Percentiles rank a stretch among this genome's conserved stretches.
Conservation (phyloP, 2,797 vertebrate species). For the Rhodeus uyekii region DNA sequence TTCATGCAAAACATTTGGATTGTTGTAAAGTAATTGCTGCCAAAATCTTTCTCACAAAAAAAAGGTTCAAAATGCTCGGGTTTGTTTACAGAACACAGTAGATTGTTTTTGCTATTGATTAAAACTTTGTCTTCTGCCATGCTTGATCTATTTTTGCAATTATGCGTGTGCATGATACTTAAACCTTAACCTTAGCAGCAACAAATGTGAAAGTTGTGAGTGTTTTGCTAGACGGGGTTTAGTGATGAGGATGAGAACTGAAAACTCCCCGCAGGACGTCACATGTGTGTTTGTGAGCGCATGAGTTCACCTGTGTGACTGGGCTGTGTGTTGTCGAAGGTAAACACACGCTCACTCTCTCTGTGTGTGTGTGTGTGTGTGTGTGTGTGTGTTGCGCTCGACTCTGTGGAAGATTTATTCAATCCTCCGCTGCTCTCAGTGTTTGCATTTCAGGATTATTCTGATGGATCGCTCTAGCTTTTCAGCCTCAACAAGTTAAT, state of each 20-base stretch:
- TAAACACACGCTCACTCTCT: not conserved
- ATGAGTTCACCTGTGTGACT: conserved; percentile 16
- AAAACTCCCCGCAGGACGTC: not conserved
- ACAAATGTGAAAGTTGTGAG: not conserved
- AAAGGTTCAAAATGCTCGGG: not conserved
- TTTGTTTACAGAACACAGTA: not conserved
- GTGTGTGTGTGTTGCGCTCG: not conserved
- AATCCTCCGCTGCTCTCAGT: not conserved
- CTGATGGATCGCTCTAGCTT: conserved; percentile 15
- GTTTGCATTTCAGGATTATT: conserved; percentile 17
- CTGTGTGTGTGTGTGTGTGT: not conserved
- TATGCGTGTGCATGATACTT: not conserved
- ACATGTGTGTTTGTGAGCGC: not conserved
- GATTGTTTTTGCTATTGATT: not conserved
- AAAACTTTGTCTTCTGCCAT: not conserved
- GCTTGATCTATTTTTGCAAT: not conserved
- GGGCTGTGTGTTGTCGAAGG: conserved; percentile 4
- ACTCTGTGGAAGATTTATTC: conserved; percentile 1
- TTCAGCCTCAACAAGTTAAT: conserved; percentile 20
- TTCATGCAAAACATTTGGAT: not conserved
- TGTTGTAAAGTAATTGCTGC: not conserved
- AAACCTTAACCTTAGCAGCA: not conserved
- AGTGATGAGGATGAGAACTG: not conserved
- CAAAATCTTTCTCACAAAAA: not conserved
- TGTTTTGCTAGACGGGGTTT: not conserved